phyloP scores from a whole-genome alignment of 2,797 vertebrate genomes.

The Jordanella pulchra region DNA sequence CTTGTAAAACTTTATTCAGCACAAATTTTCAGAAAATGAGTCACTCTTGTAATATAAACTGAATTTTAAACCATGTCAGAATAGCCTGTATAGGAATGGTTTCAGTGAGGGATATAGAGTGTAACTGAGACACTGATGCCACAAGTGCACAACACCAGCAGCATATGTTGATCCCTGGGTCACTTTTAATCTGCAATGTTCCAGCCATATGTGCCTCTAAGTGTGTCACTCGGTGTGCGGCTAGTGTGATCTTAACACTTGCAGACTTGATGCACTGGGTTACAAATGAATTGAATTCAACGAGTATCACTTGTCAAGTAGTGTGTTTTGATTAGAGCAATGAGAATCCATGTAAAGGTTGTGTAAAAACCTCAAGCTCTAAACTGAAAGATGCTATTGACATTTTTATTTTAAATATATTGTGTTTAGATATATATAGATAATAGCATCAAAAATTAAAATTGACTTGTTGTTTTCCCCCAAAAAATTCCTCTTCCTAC shows the following conservation, averaged over 20 bases:
- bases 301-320: constrained; percentile 6
- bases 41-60: not conserved
- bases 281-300: constrained; percentile 27
- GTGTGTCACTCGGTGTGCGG: constrained; percentile 16
- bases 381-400: not conserved
- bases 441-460: not conserved
- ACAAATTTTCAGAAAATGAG: constrained; percentile 10
- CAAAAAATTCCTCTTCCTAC: not conserved
- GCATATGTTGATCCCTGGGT: constrained; percentile 64
- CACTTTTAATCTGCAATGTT: constrained; percentile 64
- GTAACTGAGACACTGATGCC: constrained; percentile 28
- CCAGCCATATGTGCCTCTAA: constrained; percentile 26
- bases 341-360: constrained; percentile 31
- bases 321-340: constrained; percentile 4
- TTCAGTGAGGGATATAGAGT: constrained; percentile 25
- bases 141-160: constrained; percentile 28
- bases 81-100: constrained; percentile 6
- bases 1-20: not conserved
- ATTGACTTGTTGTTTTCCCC: not conserved
- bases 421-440: not conserved
- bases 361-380: constrained; percentile 16
- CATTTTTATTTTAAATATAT: not conserved
- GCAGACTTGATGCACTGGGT: constrained; percentile 41
- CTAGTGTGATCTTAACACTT: constrained; percentile 24
- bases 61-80: not conserved